These are phyloP conservation scores for Cottus gobio DNA, from an alignment of 2,113 vertebrate genomes.

Conservation along the genomic window DNA sequence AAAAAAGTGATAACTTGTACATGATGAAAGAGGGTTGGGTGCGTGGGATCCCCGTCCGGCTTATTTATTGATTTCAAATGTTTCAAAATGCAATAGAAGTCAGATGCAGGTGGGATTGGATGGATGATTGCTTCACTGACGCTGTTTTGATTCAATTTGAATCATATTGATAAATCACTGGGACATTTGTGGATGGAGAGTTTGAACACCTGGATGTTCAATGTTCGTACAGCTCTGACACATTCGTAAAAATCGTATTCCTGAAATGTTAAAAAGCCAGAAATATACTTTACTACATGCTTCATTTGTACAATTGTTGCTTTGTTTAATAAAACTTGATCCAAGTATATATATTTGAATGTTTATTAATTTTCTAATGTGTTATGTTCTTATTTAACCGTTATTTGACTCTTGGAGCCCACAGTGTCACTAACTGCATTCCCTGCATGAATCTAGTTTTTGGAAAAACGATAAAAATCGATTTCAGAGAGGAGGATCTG, in stretches of 20 bases:
- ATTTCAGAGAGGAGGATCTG: not conserved
- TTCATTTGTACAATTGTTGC: not conserved
- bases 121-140: not conserved
- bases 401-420: not conserved
- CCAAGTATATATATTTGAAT: not conserved
- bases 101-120: not conserved
- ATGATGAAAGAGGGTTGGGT: not conserved
- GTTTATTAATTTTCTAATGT: not conserved
- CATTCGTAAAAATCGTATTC: not conserved
- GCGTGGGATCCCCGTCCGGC: not conserved
- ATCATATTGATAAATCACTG: no score
- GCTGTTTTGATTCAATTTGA: no score
- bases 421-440: not conserved
- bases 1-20: no score
- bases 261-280: not conserved
- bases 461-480: not conserved
- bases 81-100: not conserved
- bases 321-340: not conserved
- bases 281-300: not conserved
- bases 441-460: not conserved
- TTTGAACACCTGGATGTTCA: not conserved
- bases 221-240: not conserved
- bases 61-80: not conserved
- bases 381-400: not conserved
- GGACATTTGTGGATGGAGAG: not conserved